Conservation (phyloP, 2,797 vertebrate genomes). For the Cynopterus sphinx region DNA sequence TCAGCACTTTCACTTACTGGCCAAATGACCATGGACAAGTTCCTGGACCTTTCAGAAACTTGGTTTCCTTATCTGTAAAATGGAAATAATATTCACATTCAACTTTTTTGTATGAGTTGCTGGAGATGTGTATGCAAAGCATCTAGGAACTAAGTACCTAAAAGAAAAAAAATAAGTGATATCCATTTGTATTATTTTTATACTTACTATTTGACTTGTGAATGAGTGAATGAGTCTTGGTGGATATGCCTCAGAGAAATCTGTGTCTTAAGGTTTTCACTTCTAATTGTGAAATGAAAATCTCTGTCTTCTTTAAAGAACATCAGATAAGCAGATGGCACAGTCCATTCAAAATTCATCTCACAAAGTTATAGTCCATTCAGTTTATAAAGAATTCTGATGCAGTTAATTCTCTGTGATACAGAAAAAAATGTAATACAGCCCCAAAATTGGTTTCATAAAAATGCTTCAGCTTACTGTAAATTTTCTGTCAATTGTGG, state of each 20-base stretch:
- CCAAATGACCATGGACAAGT: neutral
- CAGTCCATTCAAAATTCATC: conserved; percentile 57
- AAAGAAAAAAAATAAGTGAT: neutral
- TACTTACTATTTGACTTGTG: neutral
- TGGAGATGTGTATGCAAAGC: neutral
- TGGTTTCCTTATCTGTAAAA: conserved; percentile 43
- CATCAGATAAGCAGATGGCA: conserved; percentile 48
- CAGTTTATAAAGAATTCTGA: conserved; percentile 47
- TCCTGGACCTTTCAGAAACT: conserved; percentile 30
- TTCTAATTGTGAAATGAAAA: conserved; percentile 52
- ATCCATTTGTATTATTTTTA: neutral
- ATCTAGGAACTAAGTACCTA: neutral
- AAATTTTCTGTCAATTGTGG: conserved; percentile 44
- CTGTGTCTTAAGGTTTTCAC: conserved; percentile 50
- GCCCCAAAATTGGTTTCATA: conserved; percentile 3
- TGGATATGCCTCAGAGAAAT: neutral
- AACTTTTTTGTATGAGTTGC: neutral
- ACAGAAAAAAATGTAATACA: neutral
- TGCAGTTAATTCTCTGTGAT: conserved; percentile 52
- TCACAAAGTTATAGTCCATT: conserved; percentile 53
- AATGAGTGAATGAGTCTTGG: conserved; percentile 19
- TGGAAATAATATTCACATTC: conserved; percentile 21
- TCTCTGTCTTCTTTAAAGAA: conserved; percentile 51
- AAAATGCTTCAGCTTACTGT: neutral
- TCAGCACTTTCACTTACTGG: neutral